These are phyloP conservation scores for Danio jaintianensis DNA, from an alignment of 2,797 vertebrate genomes.

Conservation along the genomic window DNA sequence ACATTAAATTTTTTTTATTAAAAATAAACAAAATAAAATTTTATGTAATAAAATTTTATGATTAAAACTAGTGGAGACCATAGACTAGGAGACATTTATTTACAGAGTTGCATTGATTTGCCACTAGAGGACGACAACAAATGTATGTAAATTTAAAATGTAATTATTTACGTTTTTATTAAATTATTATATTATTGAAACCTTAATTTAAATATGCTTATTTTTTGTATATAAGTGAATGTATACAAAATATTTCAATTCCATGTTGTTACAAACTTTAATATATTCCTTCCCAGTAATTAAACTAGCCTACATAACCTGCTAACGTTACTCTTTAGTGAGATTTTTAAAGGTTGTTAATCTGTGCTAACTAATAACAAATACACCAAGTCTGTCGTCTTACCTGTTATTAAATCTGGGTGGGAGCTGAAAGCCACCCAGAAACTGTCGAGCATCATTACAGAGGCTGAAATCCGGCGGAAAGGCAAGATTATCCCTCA, in stretches of 20 bases:
- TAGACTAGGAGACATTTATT: neutral
- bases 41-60: no score
- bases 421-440: conserved; percentile 55
- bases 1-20: no score
- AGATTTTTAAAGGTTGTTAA: neutral
- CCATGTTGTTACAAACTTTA: neutral
- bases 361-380: conserved; percentile 4
- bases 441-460: conserved; percentile 53
- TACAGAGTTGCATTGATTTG: neutral
- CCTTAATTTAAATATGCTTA: neutral
- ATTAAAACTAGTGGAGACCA: no score
- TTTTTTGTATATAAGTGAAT: neutral
- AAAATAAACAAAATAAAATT: no score
- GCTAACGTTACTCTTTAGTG: neutral
- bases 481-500: conserved; percentile 57
- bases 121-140: neutral
- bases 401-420: conserved; percentile 54
- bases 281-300: neutral
- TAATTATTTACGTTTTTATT: no score
- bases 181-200: no score
- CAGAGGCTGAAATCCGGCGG: conserved; percentile 28
- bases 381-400: conserved; percentile 5
- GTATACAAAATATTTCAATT: neutral
- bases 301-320: neutral
- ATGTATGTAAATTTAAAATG: no score